These are phyloP conservation scores for Apis dorsata DNA, from an alignment of 1,140 invertebrate species.

Conservation along the genomic window DNA sequence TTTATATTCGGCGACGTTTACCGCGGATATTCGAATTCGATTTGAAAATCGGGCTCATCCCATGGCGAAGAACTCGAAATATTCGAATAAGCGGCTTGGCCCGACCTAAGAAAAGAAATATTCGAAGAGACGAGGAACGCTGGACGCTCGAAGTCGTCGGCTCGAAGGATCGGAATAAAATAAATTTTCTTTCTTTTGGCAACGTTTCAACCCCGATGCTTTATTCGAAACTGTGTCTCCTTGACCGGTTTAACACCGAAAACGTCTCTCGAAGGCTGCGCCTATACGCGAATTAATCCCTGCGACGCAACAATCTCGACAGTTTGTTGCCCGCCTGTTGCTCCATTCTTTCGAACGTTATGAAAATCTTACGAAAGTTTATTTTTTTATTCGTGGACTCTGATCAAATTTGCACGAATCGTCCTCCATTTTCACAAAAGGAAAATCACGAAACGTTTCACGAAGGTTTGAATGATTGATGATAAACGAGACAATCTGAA, in stretches of 20 bases:
- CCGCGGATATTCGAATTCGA: background rate
- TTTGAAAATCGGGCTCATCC: background rate
- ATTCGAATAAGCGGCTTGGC: no score
- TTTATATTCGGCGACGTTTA: constrained; percentile 1
- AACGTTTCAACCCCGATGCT: background rate
- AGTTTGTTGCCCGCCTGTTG: constrained; percentile 14
- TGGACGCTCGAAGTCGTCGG: no score
- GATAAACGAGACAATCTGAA: background rate
- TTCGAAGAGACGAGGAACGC: background rate
- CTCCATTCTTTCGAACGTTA: background rate
- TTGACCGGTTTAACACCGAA: constrained; percentile 26
- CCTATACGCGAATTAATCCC: background rate
- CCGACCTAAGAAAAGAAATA: no score
- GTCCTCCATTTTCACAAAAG: no score
- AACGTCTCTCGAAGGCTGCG: background rate
- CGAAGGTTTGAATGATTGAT: background rate
- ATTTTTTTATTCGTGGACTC: background rate
- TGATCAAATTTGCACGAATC: background rate
- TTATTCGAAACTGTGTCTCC: background rate
- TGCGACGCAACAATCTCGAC: background rate
- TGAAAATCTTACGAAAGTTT: background rate
- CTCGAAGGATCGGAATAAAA: background rate
- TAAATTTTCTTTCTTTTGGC: constrained; percentile 22
- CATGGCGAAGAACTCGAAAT: background rate
- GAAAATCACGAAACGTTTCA: background rate